Evolutionary conservation across 2,113 vertebrate genomes (phyloP).

Genomic region (Macquaria australasica): DNA sequence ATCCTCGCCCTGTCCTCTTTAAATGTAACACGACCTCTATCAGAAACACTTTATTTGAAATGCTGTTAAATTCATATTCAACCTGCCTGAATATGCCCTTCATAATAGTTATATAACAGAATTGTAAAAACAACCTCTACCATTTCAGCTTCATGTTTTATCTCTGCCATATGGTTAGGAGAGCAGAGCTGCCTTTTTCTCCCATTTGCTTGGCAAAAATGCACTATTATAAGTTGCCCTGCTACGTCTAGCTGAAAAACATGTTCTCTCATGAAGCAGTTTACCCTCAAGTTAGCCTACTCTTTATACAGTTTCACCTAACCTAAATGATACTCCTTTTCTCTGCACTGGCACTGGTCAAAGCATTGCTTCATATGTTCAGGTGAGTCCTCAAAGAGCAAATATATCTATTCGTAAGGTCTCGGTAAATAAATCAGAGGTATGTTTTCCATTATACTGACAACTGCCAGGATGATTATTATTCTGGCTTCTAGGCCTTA

Average conservation of each 20-base stretch:
- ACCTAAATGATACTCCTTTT: conserved; percentile 12
- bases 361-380: not conserved
- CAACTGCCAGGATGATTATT: conserved; percentile 11
- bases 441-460: conserved; percentile 36
- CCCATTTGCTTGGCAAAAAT: not conserved
- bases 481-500: not conserved
- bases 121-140: conserved; percentile 16
- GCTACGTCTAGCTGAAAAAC: not conserved
- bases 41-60: conserved; percentile 41
- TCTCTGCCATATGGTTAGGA: not conserved
- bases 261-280: conserved; percentile 12
- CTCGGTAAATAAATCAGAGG: conserved; percentile 26
- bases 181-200: not conserved
- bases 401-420: conserved; percentile 25
- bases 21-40: conserved; percentile 25
- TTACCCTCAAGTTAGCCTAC: conserved; percentile 9
- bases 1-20: conserved; percentile 5
- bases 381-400: conserved; percentile 19
- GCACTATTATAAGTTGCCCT: not conserved
- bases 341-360: conserved; percentile 8
- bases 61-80: conserved; percentile 24
- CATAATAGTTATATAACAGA: conserved; percentile 6
- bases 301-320: conserved; percentile 14
- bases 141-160: conserved; percentile 12
- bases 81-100: conserved; percentile 11